phyloP scores from a whole-genome alignment of 2,888 invertebrate genomes.

The Corbicula japonica region DNA sequence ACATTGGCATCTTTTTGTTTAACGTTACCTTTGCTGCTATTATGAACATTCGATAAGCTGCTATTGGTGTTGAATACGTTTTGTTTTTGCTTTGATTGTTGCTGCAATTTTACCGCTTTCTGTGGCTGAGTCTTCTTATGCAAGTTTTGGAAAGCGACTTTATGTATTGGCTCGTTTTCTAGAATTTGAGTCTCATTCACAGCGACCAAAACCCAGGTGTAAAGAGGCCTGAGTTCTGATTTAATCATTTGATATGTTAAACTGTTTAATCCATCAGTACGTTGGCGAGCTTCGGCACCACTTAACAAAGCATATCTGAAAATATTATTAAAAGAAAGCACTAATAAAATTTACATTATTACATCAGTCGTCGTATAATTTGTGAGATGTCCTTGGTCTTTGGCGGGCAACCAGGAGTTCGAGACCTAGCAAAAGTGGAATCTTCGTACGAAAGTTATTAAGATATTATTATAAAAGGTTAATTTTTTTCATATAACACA shows the following conservation, averaged over 20 bases:
- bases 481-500: no score
- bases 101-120: no score
- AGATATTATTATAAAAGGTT: no score
- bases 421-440: no score
- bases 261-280: conserved; percentile 71
- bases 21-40: neutral
- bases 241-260: conserved; percentile 68
- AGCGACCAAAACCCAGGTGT: conserved; percentile 69
- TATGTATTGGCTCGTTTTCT: conserved; percentile 38
- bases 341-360: no score
- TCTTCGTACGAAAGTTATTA: no score
- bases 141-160: neutral
- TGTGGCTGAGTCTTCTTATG: neutral
- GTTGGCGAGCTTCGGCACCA: conserved; percentile 63
- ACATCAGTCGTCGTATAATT: no score
- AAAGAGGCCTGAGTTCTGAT: conserved; percentile 63
- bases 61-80: neutral
- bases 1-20: no score
- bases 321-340: neutral
- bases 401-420: no score
- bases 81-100: no score
- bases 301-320: conserved; percentile 70
- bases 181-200: conserved; percentile 65
- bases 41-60: neutral
- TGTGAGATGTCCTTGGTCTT: no score